A percentile compares a stretch with the other conserved stretches of the same genome.
Evolutionary conservation across 2,888 invertebrate genomes (phyloP).

Genomic region (Myopa tessellatipennis): DNA sequence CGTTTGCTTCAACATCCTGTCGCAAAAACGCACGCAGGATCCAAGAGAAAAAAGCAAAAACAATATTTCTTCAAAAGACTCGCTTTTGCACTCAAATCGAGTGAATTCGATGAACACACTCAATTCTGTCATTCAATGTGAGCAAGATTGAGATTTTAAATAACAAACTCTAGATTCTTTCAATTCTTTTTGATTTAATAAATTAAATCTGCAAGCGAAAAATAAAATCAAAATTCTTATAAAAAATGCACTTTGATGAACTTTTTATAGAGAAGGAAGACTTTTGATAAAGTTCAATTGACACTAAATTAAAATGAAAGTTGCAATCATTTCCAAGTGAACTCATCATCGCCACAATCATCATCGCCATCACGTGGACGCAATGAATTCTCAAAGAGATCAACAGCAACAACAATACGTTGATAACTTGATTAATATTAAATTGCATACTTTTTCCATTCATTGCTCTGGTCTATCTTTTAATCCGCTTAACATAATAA

Average conservation of each 20-base stretch:
- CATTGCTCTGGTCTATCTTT: neutral
- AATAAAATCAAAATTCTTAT: neutral
- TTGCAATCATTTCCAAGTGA: no score
- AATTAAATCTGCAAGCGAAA: no score
- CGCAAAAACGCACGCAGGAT: neutral
- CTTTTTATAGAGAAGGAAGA: neutral
- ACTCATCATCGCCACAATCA: no score
- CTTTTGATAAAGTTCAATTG: no score
- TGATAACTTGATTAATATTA: constrained; percentile 3
- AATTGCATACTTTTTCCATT: neutral
- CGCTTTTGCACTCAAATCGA: neutral
- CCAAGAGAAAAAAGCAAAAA: neutral
- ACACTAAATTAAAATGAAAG: no score
- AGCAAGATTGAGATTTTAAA: no score
- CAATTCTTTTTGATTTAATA: no score
- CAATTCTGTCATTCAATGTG: no score
- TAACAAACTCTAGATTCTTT: no score
- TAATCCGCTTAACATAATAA: constrained; percentile 11
- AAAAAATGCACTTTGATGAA: neutral
- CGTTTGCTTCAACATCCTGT: neutral
- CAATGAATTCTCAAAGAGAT: no score
- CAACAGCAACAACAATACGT: neutral
- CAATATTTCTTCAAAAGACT: neutral
- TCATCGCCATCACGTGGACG: no score
- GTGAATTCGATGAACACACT: neutral